phyloP scores from a whole-genome alignment of 2,888 invertebrate species.

The Papilio demoleus region DNA sequence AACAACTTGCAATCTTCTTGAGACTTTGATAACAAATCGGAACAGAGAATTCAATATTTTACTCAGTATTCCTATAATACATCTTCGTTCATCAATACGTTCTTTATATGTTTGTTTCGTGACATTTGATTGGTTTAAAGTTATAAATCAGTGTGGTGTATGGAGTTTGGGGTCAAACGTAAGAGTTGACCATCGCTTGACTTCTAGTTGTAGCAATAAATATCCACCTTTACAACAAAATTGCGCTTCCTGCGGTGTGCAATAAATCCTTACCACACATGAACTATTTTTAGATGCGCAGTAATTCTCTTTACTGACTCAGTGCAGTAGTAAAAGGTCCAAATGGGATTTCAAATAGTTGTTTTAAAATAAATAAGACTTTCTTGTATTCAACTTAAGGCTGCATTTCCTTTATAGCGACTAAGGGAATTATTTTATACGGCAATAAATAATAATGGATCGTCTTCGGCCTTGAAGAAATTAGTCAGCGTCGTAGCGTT shows the following conservation, averaged over 20 bases:
- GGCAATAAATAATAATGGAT: conserved; percentile 81
- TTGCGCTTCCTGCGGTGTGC: conserved; percentile 49
- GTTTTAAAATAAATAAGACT: conserved; percentile 52
- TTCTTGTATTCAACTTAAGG: conserved; percentile 55
- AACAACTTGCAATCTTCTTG: neutral
- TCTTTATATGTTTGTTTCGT: neutral
- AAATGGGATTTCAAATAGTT: conserved; percentile 60
- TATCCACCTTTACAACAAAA: conserved; percentile 48
- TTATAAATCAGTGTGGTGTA: neutral
- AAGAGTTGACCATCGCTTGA: conserved; percentile 42
- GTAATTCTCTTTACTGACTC: conserved; percentile 70
- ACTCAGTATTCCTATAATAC: neutral
- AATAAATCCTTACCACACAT: conserved; percentile 54
- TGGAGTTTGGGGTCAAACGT: conserved; percentile 8
- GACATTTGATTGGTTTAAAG: neutral
- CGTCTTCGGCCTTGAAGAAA: conserved; percentile 78
- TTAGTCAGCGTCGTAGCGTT: conserved; percentile 71
- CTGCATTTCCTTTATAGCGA: conserved; percentile 48
- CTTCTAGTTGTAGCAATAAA: conserved; percentile 42
- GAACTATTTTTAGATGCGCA: conserved; percentile 68
- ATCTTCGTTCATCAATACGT: neutral
- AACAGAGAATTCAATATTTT: neutral
- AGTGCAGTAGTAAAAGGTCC: conserved; percentile 66
- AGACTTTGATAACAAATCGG: neutral
- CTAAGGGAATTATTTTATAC: conserved; percentile 64